Percentiles rank a stretch among this genome's conserved stretches.
Evolutionary conservation across 2,888 invertebrate genomes (phyloP).

Genomic region (Athripsodes cinereus): DNA sequence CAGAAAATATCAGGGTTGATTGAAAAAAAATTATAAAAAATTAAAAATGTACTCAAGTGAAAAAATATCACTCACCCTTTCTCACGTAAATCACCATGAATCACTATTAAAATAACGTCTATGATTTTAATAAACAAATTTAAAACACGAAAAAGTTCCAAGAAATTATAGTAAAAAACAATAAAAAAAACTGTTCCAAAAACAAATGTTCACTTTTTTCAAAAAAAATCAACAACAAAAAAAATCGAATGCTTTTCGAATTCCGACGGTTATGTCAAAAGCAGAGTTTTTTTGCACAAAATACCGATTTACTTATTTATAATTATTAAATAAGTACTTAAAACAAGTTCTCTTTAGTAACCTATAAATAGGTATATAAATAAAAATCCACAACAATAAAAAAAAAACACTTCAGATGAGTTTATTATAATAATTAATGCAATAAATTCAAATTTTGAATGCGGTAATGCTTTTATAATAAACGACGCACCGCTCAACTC

Average conservation of each 20-base stretch:
- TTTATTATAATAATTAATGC: background rate
- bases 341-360: no score
- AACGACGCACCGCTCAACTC: background rate
- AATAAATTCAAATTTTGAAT: background rate
- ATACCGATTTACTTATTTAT: no score
- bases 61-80: conserved; percentile 11
- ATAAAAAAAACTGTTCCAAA: background rate
- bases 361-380: background rate
- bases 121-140: background rate
- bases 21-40: no score
- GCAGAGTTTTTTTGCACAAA: no score
- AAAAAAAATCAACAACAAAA: background rate
- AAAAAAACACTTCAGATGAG: background rate
- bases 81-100: conserved; percentile 18
- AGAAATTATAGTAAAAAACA: background rate
- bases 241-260: no score
- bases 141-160: background rate
- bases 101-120: background rate
- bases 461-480: background rate
- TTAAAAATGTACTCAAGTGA: no score
- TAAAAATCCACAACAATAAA: background rate
- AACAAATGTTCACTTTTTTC: background rate
- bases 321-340: no score
- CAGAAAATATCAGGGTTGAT: no score
- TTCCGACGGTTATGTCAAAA: no score